Evolutionary conservation across 2,888 invertebrate species (phyloP).

Genomic region (Parnassius glacialis): DNA sequence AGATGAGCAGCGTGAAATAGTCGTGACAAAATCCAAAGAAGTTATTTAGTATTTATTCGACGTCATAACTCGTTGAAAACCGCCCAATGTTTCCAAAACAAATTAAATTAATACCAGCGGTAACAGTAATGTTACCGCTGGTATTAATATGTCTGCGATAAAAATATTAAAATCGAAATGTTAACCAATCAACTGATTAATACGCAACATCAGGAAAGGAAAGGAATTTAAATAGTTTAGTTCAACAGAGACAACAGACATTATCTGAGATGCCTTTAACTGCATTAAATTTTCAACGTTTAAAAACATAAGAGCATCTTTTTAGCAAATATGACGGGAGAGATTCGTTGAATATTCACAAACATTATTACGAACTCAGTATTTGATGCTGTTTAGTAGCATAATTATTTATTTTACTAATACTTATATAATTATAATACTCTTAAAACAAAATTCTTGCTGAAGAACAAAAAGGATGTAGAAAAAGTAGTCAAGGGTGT

Average conservation of each 20-base stretch:
- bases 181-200: constrained; percentile 22
- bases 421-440: no score
- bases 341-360: no score
- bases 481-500: no score
- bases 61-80: constrained; percentile 3
- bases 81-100: constrained; percentile 1
- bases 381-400: no score
- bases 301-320: no score
- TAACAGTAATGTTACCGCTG: constrained; percentile 9
- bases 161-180: constrained; percentile 13
- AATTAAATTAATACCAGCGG: constrained; percentile 1
- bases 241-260: neutral
- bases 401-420: no score
- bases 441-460: no score
- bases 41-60: constrained; percentile 4
- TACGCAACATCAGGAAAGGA: constrained; percentile 8
- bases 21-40: constrained; percentile 1
- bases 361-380: no score
- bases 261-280: no score
- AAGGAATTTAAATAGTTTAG: neutral
- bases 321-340: no score
- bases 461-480: no score
- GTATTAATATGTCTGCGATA: constrained; percentile 10
- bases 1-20: neutral
- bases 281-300: no score